Percentiles rank a stretch among this genome's conserved stretches.
Evolutionary conservation across 1,140 invertebrate species (phyloP).

Genomic region (Drosophila paulistorum): DNA sequence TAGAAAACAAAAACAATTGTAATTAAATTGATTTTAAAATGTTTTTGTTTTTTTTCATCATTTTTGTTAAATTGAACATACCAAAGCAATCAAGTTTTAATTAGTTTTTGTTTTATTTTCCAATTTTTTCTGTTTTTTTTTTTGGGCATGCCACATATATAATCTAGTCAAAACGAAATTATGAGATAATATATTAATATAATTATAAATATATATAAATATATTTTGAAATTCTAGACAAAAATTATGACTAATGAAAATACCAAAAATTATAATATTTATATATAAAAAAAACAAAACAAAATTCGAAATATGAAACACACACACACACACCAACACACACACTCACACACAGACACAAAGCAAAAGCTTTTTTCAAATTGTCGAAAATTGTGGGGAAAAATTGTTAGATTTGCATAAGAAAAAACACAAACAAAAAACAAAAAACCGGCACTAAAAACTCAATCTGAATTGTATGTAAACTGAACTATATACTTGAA

Average conservation of each 20-base stretch:
- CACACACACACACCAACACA: background rate
- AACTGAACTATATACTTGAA: background rate
- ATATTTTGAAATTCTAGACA: conserved; percentile 76
- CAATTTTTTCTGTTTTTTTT: no score
- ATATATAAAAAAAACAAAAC: conserved; percentile 21
- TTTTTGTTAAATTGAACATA: background rate
- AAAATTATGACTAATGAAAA: conserved; percentile 72
- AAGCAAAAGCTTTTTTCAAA: conserved; percentile 44
- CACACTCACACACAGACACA: background rate
- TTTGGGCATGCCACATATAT: conserved; percentile 31
- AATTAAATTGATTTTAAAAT: conserved; percentile 39
- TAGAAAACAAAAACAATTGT: conserved; percentile 36
- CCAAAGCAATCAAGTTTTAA: background rate
- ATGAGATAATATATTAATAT: conserved; percentile 37
- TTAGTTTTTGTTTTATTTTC: background rate
- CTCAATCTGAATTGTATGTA: conserved; percentile 37
- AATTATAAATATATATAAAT: conserved; percentile 16
- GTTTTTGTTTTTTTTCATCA: background rate
- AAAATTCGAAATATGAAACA: conserved; percentile 58
- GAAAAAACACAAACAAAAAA: conserved; percentile 17
- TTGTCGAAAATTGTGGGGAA: conserved; percentile 21
- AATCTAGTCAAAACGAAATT: conserved; percentile 66
- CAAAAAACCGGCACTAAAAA: conserved; percentile 27
- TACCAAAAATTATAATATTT: conserved; percentile 52
- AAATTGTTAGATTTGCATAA: conserved; percentile 56